Conservation (phyloP, 2,797 vertebrate genomes). For the Sebastes aleutianus region DNA sequence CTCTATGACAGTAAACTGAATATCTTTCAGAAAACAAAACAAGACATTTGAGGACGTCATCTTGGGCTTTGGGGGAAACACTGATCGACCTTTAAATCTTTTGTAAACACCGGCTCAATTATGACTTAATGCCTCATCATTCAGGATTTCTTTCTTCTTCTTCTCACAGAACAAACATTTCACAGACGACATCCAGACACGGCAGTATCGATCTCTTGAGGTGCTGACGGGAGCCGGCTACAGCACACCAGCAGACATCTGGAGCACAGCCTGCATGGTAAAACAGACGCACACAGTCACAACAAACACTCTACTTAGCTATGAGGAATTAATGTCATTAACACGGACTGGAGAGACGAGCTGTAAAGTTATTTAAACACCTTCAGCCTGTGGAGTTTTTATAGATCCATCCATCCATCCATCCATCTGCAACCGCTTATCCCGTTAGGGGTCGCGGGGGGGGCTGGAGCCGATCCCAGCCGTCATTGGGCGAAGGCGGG, state of each 20-base stretch:
- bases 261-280: slow-evolving; percentile 97
- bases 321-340: neutral
- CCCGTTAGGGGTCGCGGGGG: too few species aligned
- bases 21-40: too few species aligned
- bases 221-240: slow-evolving; percentile 90
- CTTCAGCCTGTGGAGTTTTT: neutral
- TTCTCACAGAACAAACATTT: slow-evolving; percentile 90
- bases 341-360: neutral
- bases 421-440: too few species aligned
- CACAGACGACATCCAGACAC: slow-evolving; percentile 93
- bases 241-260: slow-evolving; percentile 91
- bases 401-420: too few species aligned
- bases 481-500: too few species aligned
- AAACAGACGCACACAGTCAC: neutral
- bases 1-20: too few species aligned
- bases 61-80: too few species aligned
- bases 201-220: slow-evolving; percentile 93
- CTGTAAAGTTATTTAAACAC: neutral
- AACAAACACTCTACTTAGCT: neutral
- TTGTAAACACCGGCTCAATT: neutral
- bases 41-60: too few species aligned
- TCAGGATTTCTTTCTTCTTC: neutral
- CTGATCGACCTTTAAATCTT: neutral
- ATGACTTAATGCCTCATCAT: neutral
- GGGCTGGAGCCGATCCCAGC: too few species aligned